A percentile compares a stretch with the other conserved stretches of the same genome.
Evolutionary conservation across 2,888 invertebrate species (phyloP).

Genomic region (Acanthosepion pharaonis): DNA sequence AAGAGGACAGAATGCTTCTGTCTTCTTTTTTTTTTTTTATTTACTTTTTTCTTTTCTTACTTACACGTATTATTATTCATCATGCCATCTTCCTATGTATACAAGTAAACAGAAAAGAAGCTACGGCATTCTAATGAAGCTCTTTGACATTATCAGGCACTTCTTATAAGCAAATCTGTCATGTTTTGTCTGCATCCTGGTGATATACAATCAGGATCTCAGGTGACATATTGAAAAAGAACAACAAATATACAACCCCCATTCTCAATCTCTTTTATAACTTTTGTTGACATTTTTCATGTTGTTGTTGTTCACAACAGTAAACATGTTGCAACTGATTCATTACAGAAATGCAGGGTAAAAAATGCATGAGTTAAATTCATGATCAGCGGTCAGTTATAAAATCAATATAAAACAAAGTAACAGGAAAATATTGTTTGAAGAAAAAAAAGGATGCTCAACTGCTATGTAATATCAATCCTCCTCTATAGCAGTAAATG

Average conservation of each 20-base stretch:
- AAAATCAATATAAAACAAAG: no score
- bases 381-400: no score
- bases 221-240: neutral
- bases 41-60: neutral
- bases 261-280: no score
- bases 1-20: neutral
- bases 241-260: neutral
- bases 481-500: no score
- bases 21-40: neutral
- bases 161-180: neutral
- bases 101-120: neutral
- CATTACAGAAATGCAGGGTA: no score
- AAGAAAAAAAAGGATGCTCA: no score
- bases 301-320: no score
- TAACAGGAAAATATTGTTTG: no score
- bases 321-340: no score
- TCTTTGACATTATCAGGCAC: neutral
- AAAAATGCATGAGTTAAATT: no score
- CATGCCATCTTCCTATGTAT: neutral
- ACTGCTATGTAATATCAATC: no score
- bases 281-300: no score
- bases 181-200: neutral
- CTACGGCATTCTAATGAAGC: neutral
- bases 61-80: neutral
- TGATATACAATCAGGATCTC: neutral